Percentiles rank a stretch among this genome's conserved stretches.
Conservation (phyloP, 1,140 invertebrate species). For the Lucilia cuprina region DNA sequence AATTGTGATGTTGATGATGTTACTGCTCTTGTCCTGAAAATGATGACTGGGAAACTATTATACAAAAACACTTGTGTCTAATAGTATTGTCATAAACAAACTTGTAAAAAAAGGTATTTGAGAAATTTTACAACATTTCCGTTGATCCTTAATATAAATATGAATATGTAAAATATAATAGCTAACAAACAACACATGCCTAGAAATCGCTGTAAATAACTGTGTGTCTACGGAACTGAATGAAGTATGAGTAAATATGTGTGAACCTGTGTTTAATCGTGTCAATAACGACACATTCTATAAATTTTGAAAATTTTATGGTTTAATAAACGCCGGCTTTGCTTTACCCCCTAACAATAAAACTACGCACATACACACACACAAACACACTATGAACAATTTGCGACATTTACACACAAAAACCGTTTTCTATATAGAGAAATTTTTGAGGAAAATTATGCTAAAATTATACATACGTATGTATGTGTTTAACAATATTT, state of each 20-base stretch:
- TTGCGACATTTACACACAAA: not conserved
- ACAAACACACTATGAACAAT: not conserved
- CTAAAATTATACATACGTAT: not conserved
- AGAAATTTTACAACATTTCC: slow-evolving; percentile 1
- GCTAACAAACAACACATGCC: too few relatives aligned
- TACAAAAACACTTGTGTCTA: not conserved
- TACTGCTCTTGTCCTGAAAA: too few relatives aligned
- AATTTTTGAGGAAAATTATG: not conserved
- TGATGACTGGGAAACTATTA: not conserved
- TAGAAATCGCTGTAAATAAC: not conserved
- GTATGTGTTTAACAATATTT: not conserved
- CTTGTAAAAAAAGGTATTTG: not conserved
- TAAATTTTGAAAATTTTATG: slow-evolving; percentile 12
- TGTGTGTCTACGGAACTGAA: not conserved
- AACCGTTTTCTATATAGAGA: not conserved
- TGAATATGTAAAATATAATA: not conserved
- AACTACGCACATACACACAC: not conserved
- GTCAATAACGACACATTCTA: slow-evolving; percentile 17
- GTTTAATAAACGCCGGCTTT: not conserved
- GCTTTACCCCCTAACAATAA: not conserved
- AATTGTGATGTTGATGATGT: not conserved
- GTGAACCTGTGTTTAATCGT: slow-evolving; percentile 1
- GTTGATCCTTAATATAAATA: slow-evolving; percentile 15
- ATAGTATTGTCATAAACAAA: not conserved
- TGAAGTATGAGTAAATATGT: not conserved